A percentile compares a stretch with the other conserved stretches of the same genome.
Conservation (phyloP, 2,888 invertebrate genomes). For the Metellina segmentata region DNA sequence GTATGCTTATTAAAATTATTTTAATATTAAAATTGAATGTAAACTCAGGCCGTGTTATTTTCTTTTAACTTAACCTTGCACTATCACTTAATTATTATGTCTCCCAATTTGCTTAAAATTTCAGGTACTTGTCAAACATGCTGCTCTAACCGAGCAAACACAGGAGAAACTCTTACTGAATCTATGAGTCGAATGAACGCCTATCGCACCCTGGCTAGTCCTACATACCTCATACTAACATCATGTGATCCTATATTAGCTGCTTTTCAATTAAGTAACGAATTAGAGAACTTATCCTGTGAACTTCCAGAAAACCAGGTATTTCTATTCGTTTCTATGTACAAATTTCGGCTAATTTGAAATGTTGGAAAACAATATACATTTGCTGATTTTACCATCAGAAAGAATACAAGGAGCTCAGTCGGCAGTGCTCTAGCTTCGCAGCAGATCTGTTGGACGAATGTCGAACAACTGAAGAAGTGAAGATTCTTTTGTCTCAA, state of each 20-base stretch:
- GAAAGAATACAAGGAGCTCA: constrained; percentile 77
- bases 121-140: constrained; percentile 48
- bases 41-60: too few species aligned
- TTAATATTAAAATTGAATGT: too few species aligned
- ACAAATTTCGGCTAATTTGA: not conserved
- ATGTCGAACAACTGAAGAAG: constrained; percentile 80
- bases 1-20: too few species aligned
- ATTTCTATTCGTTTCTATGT: constrained; percentile 1
- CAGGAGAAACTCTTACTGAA: constrained; percentile 77
- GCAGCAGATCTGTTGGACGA: constrained; percentile 79
- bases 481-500: constrained; percentile 86
- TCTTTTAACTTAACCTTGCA: too few species aligned
- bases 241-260: constrained; percentile 86
- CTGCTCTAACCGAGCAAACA: constrained; percentile 24
- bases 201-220: constrained; percentile 86
- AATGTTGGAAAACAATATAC: not conserved
- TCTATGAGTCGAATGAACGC: constrained; percentile 85
- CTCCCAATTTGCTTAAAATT: not conserved
- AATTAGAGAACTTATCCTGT: constrained; percentile 84
- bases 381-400: not conserved
- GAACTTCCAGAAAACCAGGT: constrained; percentile 83
- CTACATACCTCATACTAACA: constrained; percentile 86
- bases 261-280: constrained; percentile 85
- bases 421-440: constrained; percentile 79
- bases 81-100: too few species aligned